A percentile compares a stretch with the other conserved stretches of the same genome.
Conservation (phyloP, 64 coral and sea anemone genomes). For the Cladopsammia gracilis region DNA sequence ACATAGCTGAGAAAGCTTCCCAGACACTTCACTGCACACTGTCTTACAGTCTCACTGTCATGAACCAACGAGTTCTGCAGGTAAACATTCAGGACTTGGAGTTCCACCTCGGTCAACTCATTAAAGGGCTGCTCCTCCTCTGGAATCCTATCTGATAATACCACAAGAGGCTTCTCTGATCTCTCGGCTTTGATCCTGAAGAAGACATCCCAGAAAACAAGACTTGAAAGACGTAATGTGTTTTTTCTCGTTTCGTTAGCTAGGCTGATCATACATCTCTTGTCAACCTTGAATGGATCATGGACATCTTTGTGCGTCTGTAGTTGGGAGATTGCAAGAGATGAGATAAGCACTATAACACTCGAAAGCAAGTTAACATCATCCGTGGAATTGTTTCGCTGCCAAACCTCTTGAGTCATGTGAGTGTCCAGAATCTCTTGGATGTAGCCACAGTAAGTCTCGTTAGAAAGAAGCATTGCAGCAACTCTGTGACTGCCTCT, state of each 20-base stretch:
- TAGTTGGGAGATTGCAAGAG: slow-evolving; percentile 31
- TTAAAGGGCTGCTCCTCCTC: neutral
- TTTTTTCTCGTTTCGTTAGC: slow-evolving; percentile 41
- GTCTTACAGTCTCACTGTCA: slow-evolving; percentile 67
- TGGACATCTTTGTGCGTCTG: neutral
- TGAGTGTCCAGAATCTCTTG: slow-evolving; percentile 35
- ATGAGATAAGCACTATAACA: slow-evolving; percentile 54
- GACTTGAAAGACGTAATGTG: slow-evolving; percentile 29
- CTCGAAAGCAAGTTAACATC: slow-evolving; percentile 28
- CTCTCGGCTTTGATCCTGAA: neutral
- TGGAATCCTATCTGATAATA: neutral
- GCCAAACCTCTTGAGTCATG: neutral
- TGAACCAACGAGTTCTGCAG: slow-evolving; percentile 77
- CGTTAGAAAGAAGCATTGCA: slow-evolving; percentile 56
- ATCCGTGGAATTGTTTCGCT: neutral
- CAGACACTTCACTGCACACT: slow-evolving; percentile 68
- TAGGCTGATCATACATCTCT: slow-evolving; percentile 8
- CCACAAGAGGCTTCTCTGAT: neutral
- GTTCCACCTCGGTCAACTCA: slow-evolving; percentile 15
- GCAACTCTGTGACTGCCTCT: slow-evolving; percentile 10
- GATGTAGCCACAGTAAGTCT: slow-evolving; percentile 37
- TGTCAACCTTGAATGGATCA: slow-evolving; percentile 35
- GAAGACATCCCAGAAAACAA: slow-evolving; percentile 65
- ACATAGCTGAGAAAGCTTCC: slow-evolving; percentile 23
- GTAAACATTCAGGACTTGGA: slow-evolving; percentile 54